Evolutionary conservation across 2,113 vertebrate genomes (phyloP).

Genomic region (Eclectus roratus): DNA sequence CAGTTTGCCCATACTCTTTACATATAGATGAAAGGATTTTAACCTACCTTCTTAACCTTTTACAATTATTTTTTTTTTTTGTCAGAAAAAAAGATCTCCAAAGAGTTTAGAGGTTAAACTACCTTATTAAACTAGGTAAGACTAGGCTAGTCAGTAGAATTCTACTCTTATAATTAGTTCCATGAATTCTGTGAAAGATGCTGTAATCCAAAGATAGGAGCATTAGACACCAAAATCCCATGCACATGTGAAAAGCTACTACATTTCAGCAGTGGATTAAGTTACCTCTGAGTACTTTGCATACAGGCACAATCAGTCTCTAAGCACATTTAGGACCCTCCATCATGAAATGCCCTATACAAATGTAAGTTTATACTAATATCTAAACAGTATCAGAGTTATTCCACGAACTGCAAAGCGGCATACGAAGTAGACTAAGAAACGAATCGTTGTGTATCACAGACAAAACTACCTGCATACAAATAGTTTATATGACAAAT

Average conservation of each 20-base stretch:
- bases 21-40: background rate
- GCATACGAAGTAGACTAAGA: background rate
- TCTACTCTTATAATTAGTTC: background rate
- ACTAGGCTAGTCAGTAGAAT: background rate
- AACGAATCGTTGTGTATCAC: background rate
- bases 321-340: background rate
- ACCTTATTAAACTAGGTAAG: background rate
- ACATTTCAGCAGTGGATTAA: background rate
- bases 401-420: background rate
- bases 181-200: background rate
- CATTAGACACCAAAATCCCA: background rate
- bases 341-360: background rate
- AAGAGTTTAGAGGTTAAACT: background rate
- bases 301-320: background rate
- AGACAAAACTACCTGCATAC: background rate
- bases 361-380: background rate
- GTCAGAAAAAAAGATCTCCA: background rate
- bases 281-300: background rate
- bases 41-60: background rate
- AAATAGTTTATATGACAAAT: background rate
- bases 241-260: fast-evolving
- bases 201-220: background rate
- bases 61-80: fast-evolving
- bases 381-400: background rate
- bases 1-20: background rate